A percentile compares a stretch with the other conserved stretches of the same genome.
Conservation (phyloP, 2,888 invertebrate species). For the Nebria salina region DNA sequence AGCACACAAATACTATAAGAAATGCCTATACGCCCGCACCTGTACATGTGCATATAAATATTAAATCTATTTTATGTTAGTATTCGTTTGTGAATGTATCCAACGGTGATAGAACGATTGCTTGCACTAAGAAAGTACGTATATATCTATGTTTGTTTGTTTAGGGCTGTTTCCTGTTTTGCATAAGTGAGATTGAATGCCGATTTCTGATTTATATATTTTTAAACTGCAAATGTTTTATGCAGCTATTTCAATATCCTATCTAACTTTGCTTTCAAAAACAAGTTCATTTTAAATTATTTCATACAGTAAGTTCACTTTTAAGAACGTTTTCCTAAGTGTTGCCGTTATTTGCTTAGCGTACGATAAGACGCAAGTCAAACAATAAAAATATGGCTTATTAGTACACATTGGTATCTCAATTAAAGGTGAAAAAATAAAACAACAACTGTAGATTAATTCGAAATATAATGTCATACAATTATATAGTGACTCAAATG, state of each 20-base stretch:
- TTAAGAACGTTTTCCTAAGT: too few relatives aligned
- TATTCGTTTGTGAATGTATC: slow-evolving; percentile 13
- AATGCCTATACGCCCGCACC: slow-evolving; percentile 17
- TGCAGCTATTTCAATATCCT: neutral
- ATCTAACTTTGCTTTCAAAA: neutral
- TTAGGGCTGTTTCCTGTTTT: slow-evolving; percentile 23
- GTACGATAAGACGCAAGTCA: too few relatives aligned
- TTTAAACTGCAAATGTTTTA: neutral
- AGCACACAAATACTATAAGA: slow-evolving; percentile 17
- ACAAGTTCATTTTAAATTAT: neutral
- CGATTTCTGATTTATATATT: slow-evolving; percentile 15
- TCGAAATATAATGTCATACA: neutral
- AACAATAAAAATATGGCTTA: too few relatives aligned
- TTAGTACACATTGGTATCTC: neutral
- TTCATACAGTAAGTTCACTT: too few relatives aligned
- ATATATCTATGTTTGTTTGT: neutral
- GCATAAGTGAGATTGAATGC: slow-evolving; percentile 19
- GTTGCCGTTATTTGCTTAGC: too few relatives aligned
- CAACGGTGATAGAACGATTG: slow-evolving; percentile 19
- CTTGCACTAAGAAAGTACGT: slow-evolving; percentile 10
- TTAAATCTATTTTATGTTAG: neutral
- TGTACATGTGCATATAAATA: slow-evolving; percentile 11
- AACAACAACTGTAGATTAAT: neutral
- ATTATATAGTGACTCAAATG: neutral
- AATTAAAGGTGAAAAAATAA: neutral